Evolutionary conservation across 2,797 vertebrate species (phyloP).

Genomic region (Ambastaia sidthimunki): DNA sequence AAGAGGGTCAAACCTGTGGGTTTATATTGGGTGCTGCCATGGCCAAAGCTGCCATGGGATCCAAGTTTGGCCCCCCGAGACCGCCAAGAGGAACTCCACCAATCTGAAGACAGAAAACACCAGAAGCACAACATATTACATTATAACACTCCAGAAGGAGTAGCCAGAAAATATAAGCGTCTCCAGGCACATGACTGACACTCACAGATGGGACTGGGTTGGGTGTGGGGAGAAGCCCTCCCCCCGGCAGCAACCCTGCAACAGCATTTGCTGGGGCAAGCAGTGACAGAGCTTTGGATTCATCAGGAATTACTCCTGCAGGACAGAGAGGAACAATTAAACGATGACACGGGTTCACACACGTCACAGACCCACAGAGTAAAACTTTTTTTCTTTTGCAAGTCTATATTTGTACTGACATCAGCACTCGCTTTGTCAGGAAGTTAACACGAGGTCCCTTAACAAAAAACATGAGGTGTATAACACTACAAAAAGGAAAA

Average conservation of each 20-base stretch:
- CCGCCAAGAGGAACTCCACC: conserved; percentile 91
- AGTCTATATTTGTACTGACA: conserved; percentile 62
- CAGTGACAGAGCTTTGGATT: conserved; percentile 99
- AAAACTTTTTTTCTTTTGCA: conserved; percentile 86
- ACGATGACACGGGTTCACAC: conserved; percentile 9
- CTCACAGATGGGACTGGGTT: conserved; percentile 92
- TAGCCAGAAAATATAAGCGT: not conserved
- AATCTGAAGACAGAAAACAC: conserved; percentile 76
- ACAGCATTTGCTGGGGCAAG: conserved; percentile 99
- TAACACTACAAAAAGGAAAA: conserved; percentile 72
- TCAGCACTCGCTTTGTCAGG: conserved; percentile 69
- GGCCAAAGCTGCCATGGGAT: conserved; percentile 94
- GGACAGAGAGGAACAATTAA: conserved; percentile 75
- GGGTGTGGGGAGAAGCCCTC: conserved; percentile 96
- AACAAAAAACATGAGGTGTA: conserved; percentile 69
- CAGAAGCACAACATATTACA: not conserved
- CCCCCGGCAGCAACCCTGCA: conserved; percentile 97
- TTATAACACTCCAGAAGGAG: not conserved
- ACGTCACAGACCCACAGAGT: conserved; percentile 77
- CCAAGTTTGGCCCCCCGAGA: conserved; percentile 90
- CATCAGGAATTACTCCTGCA: conserved; percentile 99
- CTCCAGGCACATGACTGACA: not conserved
- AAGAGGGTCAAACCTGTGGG: conserved; percentile 82
- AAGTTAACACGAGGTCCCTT: conserved; percentile 55
- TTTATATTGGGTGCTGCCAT: conserved; percentile 92